Evolutionary conservation across 2,888 invertebrate species (phyloP), one percentile per base, ranked within the genome.

Genomic region (Eurytoma californica): DNA sequence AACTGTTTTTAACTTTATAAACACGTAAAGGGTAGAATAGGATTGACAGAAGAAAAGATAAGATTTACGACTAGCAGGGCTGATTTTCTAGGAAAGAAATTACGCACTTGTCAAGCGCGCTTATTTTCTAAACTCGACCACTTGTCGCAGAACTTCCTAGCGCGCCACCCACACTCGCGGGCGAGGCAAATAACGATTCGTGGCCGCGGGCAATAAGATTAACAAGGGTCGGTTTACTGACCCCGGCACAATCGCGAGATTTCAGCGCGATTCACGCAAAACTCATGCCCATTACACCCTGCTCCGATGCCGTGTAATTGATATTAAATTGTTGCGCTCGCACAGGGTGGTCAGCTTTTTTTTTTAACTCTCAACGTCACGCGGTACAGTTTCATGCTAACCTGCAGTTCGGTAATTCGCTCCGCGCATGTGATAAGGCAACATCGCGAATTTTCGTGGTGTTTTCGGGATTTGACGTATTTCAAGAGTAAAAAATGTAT

Each of bases 121-220:
- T 53, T 63, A 77, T 72, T 77, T 77, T 63, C 63, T 24, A 47
- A 77, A 66, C 49, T 53, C 14, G 24, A 58, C 39, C 63, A 30
- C 30, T 73, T 55, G 60, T 39, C 60, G 16, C 18, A 39, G 30
- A 61, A 55, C 51, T 47, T n/a, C 60, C 39, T 47, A 24, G 24
- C 18, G 30, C 39, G 30, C n/a, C 18, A 47, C 13, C 18, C 60
- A 16, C 16, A 4, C 4, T 24, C 13, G 18, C 13, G 13, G 13
- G 28, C 24, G 58, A 16, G 47, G 58, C 60, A 75, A 80, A 80
- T 80, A 76, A 67, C 51, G 70, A 72, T 66, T 77, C 79, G 67
- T 76, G 72, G 76, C 53, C 68, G 72, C 55, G 24, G n/a, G 72
- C 72, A 76, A 76, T 80, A 80, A 80, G 76, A 80, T 80, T 75